phyloP scores from a whole-genome alignment of 2,888 invertebrate species.

The Melangyna quadrimaculata region DNA sequence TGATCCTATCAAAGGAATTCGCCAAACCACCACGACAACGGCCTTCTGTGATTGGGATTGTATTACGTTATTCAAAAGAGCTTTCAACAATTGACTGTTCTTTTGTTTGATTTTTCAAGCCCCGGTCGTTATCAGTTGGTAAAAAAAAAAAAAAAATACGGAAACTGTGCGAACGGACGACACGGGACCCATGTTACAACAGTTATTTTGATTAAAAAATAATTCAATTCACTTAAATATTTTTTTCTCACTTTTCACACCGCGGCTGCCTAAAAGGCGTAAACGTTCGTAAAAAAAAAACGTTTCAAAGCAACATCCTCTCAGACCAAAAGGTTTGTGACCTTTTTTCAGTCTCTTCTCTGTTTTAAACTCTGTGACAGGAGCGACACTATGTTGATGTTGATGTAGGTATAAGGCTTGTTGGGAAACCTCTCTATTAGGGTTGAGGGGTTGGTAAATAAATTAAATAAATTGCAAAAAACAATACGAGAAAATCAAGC shows the following conservation, averaged over 20 bases:
- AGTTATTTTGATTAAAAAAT: conserved; percentile 72
- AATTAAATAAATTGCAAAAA: conserved; percentile 57
- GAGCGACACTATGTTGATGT: conserved; percentile 25
- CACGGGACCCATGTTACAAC: conserved; percentile 57
- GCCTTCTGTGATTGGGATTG: conserved; percentile 50
- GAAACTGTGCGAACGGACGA: conserved; percentile 31
- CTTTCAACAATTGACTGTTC: conserved; percentile 69
- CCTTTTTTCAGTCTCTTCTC: conserved; percentile 48
- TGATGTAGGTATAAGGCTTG: not conserved
- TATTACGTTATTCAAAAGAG: conserved; percentile 54
- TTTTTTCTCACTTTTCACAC: not conserved
- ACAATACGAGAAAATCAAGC: conserved; percentile 58
- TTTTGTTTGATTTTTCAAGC: conserved; percentile 56
- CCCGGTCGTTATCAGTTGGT: conserved; percentile 2
- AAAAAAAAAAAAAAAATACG: conserved; percentile 15
- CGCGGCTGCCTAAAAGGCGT: conserved; percentile 21
- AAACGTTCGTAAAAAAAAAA: conserved; percentile 12
- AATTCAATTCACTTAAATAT: conserved; percentile 62
- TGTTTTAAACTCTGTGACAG: conserved; percentile 36
- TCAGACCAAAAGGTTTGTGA: conserved; percentile 63
- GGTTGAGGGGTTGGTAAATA: conserved; percentile 34
- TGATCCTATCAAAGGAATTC: not conserved
- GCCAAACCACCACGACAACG: not conserved
- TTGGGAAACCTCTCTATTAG: not conserved
- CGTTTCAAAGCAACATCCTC: conserved; percentile 7